These are phyloP conservation scores for Epinotia demarniana DNA, from an alignment of 2,888 invertebrate genomes.

Conservation along the genomic window DNA sequence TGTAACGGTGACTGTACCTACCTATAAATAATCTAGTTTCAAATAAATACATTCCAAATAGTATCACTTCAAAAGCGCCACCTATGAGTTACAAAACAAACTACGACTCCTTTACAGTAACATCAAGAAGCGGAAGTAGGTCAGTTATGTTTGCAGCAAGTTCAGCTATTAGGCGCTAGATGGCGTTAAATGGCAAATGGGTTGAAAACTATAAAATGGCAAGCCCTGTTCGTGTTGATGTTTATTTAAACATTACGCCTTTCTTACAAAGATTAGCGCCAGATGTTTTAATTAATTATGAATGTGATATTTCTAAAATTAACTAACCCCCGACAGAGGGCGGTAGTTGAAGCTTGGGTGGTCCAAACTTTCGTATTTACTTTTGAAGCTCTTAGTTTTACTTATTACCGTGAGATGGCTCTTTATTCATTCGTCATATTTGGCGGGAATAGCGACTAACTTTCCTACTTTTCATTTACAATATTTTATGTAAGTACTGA, in stretches of 20 bases:
- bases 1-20: no score
- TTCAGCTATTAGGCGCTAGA: slow-evolving; percentile 29
- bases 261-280: neutral
- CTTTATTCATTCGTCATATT: neutral
- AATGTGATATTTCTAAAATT: neutral
- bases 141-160: neutral
- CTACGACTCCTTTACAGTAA: neutral
- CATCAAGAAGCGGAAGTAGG: neutral
- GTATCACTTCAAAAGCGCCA: slow-evolving; percentile 7
- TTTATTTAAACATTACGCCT: neutral
- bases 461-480: neutral
- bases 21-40: no score
- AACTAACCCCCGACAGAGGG: slow-evolving; percentile 23
- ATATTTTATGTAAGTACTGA: no score
- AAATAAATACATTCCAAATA: neutral
- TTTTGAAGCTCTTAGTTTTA: neutral
- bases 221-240: neutral
- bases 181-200: neutral
- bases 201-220: neutral
- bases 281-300: neutral
- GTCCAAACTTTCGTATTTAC: no score
- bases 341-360: neutral
- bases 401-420: slow-evolving; percentile 6
- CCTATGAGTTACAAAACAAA: slow-evolving; percentile 20
- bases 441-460: neutral